These are phyloP conservation scores for Limosa lapponica DNA, from an alignment of 2,797 vertebrate species.

Conservation along the genomic window DNA sequence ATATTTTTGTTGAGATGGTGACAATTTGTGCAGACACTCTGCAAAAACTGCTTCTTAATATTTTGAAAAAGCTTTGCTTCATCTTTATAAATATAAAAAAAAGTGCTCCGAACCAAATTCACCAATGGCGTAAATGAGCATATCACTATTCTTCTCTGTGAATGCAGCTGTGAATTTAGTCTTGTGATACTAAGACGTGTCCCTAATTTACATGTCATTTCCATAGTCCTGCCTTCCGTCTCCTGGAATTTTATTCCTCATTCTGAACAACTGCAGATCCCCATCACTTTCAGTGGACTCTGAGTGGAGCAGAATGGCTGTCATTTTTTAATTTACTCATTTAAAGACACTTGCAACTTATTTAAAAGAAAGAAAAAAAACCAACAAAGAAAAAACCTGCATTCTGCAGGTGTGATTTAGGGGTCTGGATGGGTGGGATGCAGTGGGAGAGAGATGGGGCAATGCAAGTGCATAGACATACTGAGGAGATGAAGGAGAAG, in stretches of 20 bases:
- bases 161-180: background rate
- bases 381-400: background rate
- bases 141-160: background rate
- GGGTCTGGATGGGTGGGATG: background rate
- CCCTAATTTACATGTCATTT: background rate
- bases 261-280: background rate
- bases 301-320: background rate
- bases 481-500: background rate
- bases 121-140: background rate
- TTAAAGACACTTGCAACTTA: background rate
- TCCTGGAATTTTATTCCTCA: background rate
- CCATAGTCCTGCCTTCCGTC: background rate
- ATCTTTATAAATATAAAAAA: background rate
- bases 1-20: background rate
- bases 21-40: background rate
- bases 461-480: background rate
- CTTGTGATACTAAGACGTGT: background rate
- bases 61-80: background rate
- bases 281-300: background rate
- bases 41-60: background rate
- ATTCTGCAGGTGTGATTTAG: background rate
- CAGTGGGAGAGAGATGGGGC: background rate
- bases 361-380: background rate
- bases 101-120: background rate
- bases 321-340: background rate